Evolutionary conservation across 2,888 invertebrate genomes (phyloP).

Genomic region (Meteorus colon): DNA sequence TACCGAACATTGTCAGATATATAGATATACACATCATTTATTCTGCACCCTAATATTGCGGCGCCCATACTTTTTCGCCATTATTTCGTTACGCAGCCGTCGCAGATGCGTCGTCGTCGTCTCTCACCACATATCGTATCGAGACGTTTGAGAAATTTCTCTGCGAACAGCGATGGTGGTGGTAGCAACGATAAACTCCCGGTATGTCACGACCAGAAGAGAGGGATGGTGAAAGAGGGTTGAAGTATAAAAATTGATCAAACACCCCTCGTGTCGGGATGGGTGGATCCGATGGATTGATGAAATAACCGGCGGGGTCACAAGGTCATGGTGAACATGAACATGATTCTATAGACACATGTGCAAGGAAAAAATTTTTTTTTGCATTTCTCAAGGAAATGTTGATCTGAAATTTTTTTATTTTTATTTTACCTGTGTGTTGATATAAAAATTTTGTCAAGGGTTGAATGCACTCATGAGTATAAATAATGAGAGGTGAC

Average conservation of each 20-base stretch:
- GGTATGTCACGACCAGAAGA: background rate
- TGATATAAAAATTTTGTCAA: no score
- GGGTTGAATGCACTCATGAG: no score
- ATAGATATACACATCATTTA: constrained; percentile 3
- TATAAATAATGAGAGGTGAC: no score
- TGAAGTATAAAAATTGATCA: constrained; percentile 13
- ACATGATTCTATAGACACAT: background rate
- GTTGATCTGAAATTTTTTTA: background rate
- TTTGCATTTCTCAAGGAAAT: background rate
- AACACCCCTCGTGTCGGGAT: constrained; percentile 1
- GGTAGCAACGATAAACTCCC: background rate
- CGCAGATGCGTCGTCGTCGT: constrained; percentile 55
- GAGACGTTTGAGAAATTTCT: background rate
- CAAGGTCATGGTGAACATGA: constrained; percentile 7
- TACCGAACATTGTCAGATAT: background rate
- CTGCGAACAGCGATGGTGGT: background rate
- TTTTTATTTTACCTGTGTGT: no score
- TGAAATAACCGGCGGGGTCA: constrained; percentile 9
- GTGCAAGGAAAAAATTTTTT: background rate
- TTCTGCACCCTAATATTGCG: constrained; percentile 54
- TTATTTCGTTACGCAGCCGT: constrained; percentile 59
- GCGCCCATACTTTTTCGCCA: constrained; percentile 55
- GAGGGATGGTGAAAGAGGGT: constrained; percentile 4
- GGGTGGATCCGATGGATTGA: constrained; percentile 8
- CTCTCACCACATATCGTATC: constrained; percentile 9